phyloP scores from a whole-genome alignment of 2,113 vertebrate species.

The Chionis minor region DNA sequence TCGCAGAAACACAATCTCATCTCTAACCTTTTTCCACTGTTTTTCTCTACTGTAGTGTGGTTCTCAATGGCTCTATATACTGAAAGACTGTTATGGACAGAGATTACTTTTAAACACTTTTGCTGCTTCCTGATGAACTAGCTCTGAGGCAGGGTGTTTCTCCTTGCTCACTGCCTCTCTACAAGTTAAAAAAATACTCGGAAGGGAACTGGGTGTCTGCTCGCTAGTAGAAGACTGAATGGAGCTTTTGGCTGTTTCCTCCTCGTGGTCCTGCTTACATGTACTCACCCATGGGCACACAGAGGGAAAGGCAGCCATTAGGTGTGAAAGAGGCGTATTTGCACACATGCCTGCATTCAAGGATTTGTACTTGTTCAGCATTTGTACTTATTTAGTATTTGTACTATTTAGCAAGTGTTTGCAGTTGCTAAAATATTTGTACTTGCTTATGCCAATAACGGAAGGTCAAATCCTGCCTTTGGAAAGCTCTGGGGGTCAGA shows the following conservation, averaged over 20 bases:
- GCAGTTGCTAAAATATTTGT: neutral
- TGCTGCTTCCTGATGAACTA: neutral
- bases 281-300: accelerated
- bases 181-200: neutral
- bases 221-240: neutral
- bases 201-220: neutral
- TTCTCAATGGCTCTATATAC: neutral
- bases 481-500: neutral
- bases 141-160: neutral
- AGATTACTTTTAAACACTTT: neutral
- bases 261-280: neutral
- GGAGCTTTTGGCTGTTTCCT: neutral
- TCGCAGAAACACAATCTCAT: neutral
- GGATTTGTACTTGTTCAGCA: neutral
- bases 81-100: neutral
- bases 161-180: neutral
- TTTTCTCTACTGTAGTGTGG: neutral
- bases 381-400: neutral
- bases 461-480: neutral
- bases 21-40: neutral
- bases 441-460: neutral
- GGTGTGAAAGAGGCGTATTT: neutral
- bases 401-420: neutral
- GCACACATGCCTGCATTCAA: neutral
- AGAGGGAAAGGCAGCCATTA: neutral